Evolutionary conservation across 35 echinoderm and acorn worm species (phyloP).

Genomic region (Apostichopus parvimensis): DNA sequence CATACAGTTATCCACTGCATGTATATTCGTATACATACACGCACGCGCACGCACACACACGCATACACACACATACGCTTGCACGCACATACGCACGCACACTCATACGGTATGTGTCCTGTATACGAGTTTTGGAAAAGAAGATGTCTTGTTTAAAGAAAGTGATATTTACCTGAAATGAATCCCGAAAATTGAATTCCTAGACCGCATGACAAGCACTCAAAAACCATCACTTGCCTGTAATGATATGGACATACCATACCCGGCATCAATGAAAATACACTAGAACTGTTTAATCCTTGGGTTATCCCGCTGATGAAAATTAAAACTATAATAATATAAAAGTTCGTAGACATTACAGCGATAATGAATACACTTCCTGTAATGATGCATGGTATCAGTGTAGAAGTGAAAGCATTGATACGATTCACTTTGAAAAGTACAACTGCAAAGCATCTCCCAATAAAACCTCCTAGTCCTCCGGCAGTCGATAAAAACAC

Average conservation of each 20-base stretch:
- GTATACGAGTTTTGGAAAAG: no score
- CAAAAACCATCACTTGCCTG: background rate
- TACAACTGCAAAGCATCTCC: background rate
- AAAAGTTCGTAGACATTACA: background rate
- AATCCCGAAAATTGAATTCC: background rate
- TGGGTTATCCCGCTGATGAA: background rate
- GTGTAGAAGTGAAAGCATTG: background rate
- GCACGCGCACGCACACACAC: no score
- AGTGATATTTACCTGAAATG: background rate
- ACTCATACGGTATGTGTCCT: no score
- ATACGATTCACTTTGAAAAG: background rate
- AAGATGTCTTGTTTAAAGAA: no score
- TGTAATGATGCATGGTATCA: constrained; percentile 21
- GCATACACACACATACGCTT: no score
- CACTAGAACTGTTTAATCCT: background rate
- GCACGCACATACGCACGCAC: no score
- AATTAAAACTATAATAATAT: background rate
- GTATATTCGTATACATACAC: no score
- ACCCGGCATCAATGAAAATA: background rate
- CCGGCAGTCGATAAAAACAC: constrained; percentile 26
- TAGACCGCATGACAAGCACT: background rate
- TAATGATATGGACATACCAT: constrained; percentile 10
- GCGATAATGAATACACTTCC: background rate
- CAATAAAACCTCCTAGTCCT: background rate
- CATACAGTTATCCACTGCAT: no score